A percentile compares a stretch with the other conserved stretches of the same genome.
Conservation (phyloP, 1,140 invertebrate species). For the Trinorchestia longiramus region DNA sequence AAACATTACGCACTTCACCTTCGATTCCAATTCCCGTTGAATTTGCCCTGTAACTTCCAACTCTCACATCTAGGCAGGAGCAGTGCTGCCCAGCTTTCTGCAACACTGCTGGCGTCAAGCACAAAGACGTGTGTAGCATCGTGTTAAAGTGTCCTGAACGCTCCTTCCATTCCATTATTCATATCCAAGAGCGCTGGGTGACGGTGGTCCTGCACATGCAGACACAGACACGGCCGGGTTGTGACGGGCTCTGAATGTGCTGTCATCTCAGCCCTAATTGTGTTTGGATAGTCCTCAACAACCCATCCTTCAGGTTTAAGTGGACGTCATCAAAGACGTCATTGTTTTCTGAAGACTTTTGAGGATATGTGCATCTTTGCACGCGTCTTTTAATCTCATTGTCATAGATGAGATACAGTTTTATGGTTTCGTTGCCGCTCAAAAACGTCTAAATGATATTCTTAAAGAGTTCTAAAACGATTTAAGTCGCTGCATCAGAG, state of each 20-base stretch:
- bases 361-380: neutral
- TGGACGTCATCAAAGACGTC: neutral
- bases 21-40: too few relatives aligned
- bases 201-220: neutral
- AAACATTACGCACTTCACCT: too few relatives aligned
- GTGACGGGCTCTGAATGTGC: neutral
- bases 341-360: neutral
- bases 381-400: neutral
- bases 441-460: too few relatives aligned
- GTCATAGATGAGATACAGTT: neutral
- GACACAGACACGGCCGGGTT: neutral
- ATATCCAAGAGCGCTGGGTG: neutral
- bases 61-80: neutral
- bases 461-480: too few relatives aligned
- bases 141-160: neutral
- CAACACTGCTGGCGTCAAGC: neutral
- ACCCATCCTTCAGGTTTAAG: neutral
- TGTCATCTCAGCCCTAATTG: neutral
- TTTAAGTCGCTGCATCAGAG: too few relatives aligned
- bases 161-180: neutral
- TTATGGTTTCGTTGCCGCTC: too few relatives aligned
- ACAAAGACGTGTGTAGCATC: neutral
- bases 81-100: neutral
- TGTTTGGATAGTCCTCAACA: neutral
- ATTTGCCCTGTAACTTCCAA: neutral